These are phyloP conservation scores for Nymphicus hollandicus DNA, from an alignment of 2,113 vertebrate genomes.

Conservation along the genomic window DNA sequence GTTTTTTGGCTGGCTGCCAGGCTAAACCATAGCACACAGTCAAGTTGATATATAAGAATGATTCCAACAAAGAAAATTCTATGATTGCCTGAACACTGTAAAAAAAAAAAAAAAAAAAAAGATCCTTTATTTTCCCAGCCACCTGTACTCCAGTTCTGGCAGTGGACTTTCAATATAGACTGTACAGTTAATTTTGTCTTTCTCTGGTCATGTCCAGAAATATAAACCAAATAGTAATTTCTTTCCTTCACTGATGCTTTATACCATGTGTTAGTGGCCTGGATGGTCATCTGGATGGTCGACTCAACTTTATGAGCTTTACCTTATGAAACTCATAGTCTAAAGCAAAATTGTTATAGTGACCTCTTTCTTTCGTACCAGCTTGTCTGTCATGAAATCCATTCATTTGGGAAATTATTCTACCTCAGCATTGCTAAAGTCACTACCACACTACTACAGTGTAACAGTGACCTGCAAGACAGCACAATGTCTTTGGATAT, in stretches of 20 bases:
- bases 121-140: background rate
- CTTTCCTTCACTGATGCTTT: background rate
- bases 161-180: background rate
- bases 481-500: background rate
- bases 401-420: background rate
- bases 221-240: background rate
- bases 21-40: background rate
- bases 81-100: background rate
- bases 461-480: background rate
- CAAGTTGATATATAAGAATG: background rate
- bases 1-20: background rate
- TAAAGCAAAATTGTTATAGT: background rate
- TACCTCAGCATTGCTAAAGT: background rate
- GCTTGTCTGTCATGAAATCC: background rate
- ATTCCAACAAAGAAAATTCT: background rate
- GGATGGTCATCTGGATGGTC: background rate
- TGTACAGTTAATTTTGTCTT: background rate
- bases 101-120: background rate
- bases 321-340: background rate
- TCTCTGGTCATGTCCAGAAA: background rate
- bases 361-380: background rate
- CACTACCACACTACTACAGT: background rate
- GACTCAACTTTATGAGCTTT: background rate
- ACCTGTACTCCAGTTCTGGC: background rate
- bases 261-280: background rate